Evolutionary conservation across 1,140 invertebrate genomes (phyloP).

Genomic region (Proctacanthus coquilletti): DNA sequence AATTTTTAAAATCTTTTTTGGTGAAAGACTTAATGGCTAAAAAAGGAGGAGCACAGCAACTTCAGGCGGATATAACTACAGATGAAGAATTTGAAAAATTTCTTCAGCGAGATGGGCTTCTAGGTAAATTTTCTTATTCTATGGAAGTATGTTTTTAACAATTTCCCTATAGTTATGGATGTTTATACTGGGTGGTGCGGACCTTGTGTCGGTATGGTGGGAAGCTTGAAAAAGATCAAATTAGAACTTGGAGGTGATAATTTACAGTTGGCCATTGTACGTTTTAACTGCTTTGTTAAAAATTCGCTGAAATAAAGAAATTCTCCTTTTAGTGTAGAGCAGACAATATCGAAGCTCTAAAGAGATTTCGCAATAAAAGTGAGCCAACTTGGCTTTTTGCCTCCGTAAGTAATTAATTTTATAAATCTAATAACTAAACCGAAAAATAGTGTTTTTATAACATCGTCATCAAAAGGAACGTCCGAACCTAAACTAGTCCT

Average conservation of each 20-base stretch:
- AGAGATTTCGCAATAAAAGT: slow-evolving; percentile 70
- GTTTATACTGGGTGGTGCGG: slow-evolving; percentile 90
- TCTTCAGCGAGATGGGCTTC: slow-evolving; percentile 56
- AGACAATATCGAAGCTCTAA: slow-evolving; percentile 60
- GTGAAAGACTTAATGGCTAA: too few species aligned
- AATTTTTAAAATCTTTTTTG: too few species aligned
- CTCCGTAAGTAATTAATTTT: slow-evolving; percentile 41
- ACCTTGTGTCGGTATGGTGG: slow-evolving; percentile 72
- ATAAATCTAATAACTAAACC: not conserved
- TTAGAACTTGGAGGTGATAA: slow-evolving; percentile 74
- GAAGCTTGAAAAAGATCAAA: slow-evolving; percentile 75
- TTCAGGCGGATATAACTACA: slow-evolving; percentile 64
- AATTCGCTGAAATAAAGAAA: too few species aligned
- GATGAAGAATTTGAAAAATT: slow-evolving; percentile 80
- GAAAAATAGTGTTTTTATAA: too few species aligned
- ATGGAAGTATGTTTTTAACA: not conserved
- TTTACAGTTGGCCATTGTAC: slow-evolving; percentile 62
- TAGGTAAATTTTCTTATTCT: slow-evolving; percentile 40
- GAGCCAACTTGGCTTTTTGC: slow-evolving; percentile 86
- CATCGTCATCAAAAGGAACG: too few species aligned
- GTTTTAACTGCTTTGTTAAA: slow-evolving; percentile 13
- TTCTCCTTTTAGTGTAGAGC: slow-evolving; percentile 38
- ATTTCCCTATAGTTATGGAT: slow-evolving; percentile 60
- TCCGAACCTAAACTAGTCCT: too few species aligned
- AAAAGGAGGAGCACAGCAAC: slow-evolving; percentile 54